Evolutionary conservation across 2,113 vertebrate genomes (phyloP).

Genomic region (Eira barbara): DNA sequence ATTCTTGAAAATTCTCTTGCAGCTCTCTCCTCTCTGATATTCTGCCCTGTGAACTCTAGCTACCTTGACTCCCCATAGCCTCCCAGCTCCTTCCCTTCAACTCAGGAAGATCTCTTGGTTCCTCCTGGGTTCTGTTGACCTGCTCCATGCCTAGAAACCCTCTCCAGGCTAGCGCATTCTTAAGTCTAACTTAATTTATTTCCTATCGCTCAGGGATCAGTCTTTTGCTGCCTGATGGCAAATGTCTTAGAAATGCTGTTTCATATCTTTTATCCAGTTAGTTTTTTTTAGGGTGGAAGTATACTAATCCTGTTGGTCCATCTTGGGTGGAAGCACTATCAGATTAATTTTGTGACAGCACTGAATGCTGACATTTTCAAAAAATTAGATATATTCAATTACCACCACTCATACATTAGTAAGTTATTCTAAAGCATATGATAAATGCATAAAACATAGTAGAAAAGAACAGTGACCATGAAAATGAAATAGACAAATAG

Average conservation of each 20-base stretch:
- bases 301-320: background rate
- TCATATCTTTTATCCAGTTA: background rate
- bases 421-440: background rate
- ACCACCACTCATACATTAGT: background rate
- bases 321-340: background rate
- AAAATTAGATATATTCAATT: background rate
- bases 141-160: background rate
- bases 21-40: background rate
- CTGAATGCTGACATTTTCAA: background rate
- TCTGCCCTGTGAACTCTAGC: background rate
- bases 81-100: background rate
- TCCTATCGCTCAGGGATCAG: background rate
- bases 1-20: background rate
- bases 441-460: background rate
- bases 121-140: background rate
- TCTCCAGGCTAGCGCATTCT: background rate
- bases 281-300: background rate
- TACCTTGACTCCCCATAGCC: background rate
- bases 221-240: background rate
- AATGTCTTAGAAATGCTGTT: background rate
- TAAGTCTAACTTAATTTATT: background rate
- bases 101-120: background rate
- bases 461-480: constrained; percentile 22
- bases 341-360: background rate
- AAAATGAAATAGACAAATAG: background rate